A percentile compares a stretch with the other conserved stretches of the same genome.
These are phyloP conservation scores for Ascidia mentula DNA, from an alignment of 23 tunicate genomes.

Conservation along the genomic window DNA sequence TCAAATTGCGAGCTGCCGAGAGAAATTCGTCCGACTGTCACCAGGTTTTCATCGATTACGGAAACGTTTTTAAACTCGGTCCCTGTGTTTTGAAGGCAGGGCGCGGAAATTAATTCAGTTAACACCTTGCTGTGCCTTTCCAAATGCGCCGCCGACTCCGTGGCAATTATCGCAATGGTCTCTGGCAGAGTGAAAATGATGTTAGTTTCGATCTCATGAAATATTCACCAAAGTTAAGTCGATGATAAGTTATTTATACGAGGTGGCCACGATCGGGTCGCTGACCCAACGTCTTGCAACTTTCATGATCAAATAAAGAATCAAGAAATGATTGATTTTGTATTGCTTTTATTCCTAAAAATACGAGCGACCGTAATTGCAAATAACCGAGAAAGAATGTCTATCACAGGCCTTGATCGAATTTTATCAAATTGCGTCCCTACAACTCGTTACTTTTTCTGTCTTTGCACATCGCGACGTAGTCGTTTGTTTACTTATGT, in stretches of 20 bases:
- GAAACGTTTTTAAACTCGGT: background rate
- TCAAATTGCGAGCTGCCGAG: slow-evolving; percentile 6
- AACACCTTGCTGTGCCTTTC: background rate
- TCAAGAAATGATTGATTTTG: slow-evolving; percentile 4
- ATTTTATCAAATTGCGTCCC: background rate
- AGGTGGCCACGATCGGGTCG: slow-evolving; percentile 9
- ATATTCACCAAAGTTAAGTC: slow-evolving; percentile 30
- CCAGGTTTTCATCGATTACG: slow-evolving; percentile 2
- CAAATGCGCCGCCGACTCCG: slow-evolving; percentile 7
- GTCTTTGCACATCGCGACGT: background rate
- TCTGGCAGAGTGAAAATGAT: slow-evolving; percentile 18
- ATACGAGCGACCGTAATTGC: background rate
- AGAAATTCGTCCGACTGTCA: slow-evolving; percentile 2
- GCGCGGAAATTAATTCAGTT: slow-evolving; percentile 20
- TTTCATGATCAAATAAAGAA: slow-evolving; percentile 5
- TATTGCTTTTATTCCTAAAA: background rate
- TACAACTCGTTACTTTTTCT: no score
- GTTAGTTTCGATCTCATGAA: slow-evolving; percentile 47
- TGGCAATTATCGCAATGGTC: slow-evolving; percentile 19
- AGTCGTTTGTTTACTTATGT: slow-evolving; percentile 1
- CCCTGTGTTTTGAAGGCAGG: background rate
- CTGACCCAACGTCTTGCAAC: slow-evolving; percentile 12
- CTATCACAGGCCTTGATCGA: background rate
- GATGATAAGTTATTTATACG: slow-evolving; percentile 35
- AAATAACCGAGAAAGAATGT: background rate